Evolutionary conservation across 2,113 vertebrate species (phyloP).

Genomic region (Eira barbara): DNA sequence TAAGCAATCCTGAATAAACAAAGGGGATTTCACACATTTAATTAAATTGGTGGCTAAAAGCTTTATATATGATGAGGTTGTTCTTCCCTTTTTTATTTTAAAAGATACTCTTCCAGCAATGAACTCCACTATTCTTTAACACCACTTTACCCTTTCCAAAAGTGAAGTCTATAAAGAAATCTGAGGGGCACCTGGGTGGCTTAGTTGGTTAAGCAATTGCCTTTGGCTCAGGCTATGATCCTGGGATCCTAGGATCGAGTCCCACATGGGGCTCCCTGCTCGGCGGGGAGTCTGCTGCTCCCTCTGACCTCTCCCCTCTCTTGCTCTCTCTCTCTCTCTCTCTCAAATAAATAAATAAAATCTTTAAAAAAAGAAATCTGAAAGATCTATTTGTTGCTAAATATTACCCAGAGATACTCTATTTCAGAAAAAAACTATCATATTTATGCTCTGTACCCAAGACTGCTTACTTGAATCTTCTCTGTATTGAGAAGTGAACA

Average conservation of each 20-base stretch:
- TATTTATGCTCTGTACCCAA: background rate
- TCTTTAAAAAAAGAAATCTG: background rate
- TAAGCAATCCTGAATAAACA: constrained; percentile 31
- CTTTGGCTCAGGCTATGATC: too few relatives aligned
- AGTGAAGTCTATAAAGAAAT: constrained; percentile 20
- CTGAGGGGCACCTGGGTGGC: background rate
- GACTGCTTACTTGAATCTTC: constrained; percentile 8
- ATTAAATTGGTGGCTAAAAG: constrained; percentile 48
- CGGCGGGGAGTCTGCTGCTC: too few relatives aligned
- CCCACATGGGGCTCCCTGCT: too few relatives aligned
- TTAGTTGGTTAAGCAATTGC: too few relatives aligned
- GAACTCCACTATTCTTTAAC: constrained; percentile 16
- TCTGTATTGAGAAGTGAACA: background rate
- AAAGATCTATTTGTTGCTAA: constrained; percentile 46
- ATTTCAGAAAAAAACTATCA: background rate
- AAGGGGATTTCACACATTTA: background rate
- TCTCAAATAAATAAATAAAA: too few relatives aligned
- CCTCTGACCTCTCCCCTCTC: too few relatives aligned
- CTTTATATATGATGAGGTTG: constrained; percentile 12
- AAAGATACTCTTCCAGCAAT: constrained; percentile 37
- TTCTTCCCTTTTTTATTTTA: constrained; percentile 42
- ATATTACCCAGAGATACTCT: background rate
- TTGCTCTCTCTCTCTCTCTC: too few relatives aligned
- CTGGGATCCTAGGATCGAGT: too few relatives aligned
- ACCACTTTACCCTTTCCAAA: constrained; percentile 39